Evolutionary conservation across 2,113 vertebrate species (phyloP), one percentile per base, ranked within the genome.

Genomic region (Cyanoramphus novaezelandiae): DNA sequence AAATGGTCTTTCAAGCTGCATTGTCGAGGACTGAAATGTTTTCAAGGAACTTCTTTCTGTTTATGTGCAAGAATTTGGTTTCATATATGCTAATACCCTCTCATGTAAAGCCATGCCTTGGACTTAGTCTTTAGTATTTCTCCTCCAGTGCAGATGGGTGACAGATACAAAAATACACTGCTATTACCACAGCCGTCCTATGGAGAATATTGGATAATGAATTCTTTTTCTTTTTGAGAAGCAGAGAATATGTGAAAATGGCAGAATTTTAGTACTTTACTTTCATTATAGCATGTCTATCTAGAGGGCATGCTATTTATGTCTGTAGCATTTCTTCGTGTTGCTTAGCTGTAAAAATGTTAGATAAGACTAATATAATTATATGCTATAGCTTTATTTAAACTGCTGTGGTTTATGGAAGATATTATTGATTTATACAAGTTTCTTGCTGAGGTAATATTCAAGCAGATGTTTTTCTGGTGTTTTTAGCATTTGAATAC

Each of bases 271-370:
- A 83, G 46, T 79, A 49, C 9, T 70, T 86, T 20, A 7, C 49
- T 82, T 88, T 95, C 46, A 72, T 79, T 70, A 17, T 13, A 46
- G 28, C 35, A 46, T 87, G 94, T 76, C 67, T 74, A 16, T 86
- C 64, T 82, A 86, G 92, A 89, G 47, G 77, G 59, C 37, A 41
- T 55, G n/a, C 55, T 78, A 21, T 91, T 97, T 50, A 55, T 91
- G 46, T 81, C 89, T 80, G 60, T 75, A 92, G 81, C 87, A 55
- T 90, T 94, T 64, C 27, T 87, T 59, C 49, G 50, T 84, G 70
- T 44, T 92, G 72, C 93, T 94, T 76, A 93, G 65, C 92, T 86
- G 29, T 92, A 47, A 92, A 70, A 95, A 87, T 93, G 27, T 35
- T 88, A 72, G 64, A 46, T 95, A 86, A 92, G 43, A 82, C 71